Evolutionary conservation across 2,113 vertebrate genomes (phyloP).

Genomic region (Vireo altiloquus): DNA sequence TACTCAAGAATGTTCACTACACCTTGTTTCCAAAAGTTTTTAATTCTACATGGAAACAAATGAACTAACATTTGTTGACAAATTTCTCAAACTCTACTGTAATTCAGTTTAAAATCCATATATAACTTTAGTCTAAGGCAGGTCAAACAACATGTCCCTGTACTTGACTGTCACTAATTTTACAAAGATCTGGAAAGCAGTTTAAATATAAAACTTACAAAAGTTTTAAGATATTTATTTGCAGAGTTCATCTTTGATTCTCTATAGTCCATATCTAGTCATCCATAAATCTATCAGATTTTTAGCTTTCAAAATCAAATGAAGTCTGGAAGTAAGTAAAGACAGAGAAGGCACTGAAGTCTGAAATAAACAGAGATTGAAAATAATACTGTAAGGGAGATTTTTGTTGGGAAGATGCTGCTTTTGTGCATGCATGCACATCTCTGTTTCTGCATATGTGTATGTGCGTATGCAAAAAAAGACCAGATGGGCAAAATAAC

Average conservation of each 20-base stretch:
- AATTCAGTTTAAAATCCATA: neutral
- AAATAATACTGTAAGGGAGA: neutral
- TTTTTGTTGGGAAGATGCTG: neutral
- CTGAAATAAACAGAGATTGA: neutral
- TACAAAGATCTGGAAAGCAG: neutral
- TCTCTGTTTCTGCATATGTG: neutral
- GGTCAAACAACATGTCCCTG: neutral
- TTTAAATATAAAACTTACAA: neutral
- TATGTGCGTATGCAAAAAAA: neutral
- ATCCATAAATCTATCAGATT: neutral
- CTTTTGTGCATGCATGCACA: neutral
- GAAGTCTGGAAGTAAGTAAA: neutral
- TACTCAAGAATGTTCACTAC: neutral
- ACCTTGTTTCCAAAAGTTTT: neutral
- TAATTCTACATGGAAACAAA: neutral
- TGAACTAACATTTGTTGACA: neutral
- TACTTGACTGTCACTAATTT: neutral
- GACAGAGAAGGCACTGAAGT: neutral
- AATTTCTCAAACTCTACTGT: neutral
- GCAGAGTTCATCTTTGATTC: neutral
- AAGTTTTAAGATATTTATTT: neutral
- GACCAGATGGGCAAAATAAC: neutral
- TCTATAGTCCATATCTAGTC: neutral
- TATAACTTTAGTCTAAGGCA: neutral
- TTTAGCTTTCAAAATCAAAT: neutral